These are phyloP conservation scores for Rhinogobius similis DNA, from an alignment of 2,113 vertebrate species.

Conservation along the genomic window DNA sequence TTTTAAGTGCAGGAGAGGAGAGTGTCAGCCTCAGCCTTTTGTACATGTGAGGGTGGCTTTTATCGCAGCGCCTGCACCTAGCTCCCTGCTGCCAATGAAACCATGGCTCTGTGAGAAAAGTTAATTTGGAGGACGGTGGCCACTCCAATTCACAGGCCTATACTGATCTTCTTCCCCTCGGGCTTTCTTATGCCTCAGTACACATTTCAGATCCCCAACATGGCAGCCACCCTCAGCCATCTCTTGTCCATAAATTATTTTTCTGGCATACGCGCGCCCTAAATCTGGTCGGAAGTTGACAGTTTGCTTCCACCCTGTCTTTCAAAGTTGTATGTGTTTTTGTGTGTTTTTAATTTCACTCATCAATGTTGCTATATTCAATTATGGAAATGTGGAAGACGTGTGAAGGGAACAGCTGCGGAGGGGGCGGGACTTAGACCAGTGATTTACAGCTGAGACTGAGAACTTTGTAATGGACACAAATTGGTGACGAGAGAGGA, in stretches of 20 bases:
- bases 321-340: not conserved
- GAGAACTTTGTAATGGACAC: not conserved
- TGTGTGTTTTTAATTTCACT: not conserved
- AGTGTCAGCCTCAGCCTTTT: slow-evolving; percentile 13
- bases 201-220: slow-evolving; percentile 36
- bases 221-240: slow-evolving; percentile 14
- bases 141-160: slow-evolving; percentile 20
- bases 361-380: no score
- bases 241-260: slow-evolving; percentile 31
- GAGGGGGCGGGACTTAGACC: not conserved
- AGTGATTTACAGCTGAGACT: not conserved
- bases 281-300: slow-evolving; percentile 21
- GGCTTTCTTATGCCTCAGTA: slow-evolving; percentile 14
- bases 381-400: not conserved
- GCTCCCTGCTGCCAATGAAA: slow-evolving; percentile 33
- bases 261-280: slow-evolving; percentile 20
- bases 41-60: slow-evolving; percentile 20
- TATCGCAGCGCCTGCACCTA: slow-evolving; percentile 18
- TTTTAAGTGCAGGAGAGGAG: slow-evolving; percentile 11
- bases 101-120: slow-evolving; percentile 33
- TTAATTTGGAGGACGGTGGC: slow-evolving; percentile 36
- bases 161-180: slow-evolving; percentile 39
- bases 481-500: not conserved
- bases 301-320: not conserved
- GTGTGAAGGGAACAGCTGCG: not conserved